These are phyloP conservation scores for Lutjanus campechanus DNA, from an alignment of 2,797 vertebrate genomes.

Conservation along the genomic window DNA sequence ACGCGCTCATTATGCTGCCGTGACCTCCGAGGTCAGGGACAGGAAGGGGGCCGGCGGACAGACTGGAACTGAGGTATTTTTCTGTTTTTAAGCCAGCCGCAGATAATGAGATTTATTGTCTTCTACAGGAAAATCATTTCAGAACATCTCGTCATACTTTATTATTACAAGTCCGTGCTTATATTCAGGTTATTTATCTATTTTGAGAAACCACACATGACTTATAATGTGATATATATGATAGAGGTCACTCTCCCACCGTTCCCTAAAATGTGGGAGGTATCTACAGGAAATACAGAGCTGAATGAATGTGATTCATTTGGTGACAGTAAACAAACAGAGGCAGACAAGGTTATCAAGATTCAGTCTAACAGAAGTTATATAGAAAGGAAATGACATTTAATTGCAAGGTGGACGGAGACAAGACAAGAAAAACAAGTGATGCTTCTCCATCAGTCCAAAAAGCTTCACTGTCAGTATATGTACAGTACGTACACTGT, in stretches of 20 bases:
- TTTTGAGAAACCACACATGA: background rate
- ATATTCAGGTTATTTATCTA: slow-evolving; percentile 6
- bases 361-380: too few relatives aligned
- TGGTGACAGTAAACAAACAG: too few relatives aligned
- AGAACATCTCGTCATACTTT: slow-evolving; percentile 15
- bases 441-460: background rate
- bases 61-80: slow-evolving; percentile 43
- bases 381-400: too few relatives aligned
- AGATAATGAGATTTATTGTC: slow-evolving; percentile 52
- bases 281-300: background rate
- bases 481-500: background rate
- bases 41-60: slow-evolving; percentile 74
- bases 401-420: too few relatives aligned
- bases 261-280: background rate
- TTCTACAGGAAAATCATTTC: slow-evolving; percentile 14
- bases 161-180: slow-evolving; percentile 14
- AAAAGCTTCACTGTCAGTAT: background rate
- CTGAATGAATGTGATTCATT: background rate
- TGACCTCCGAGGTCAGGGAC: slow-evolving; percentile 76
- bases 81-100: slow-evolving; percentile 31
- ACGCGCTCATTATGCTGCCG: slow-evolving; percentile 64
- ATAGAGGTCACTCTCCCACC: background rate
- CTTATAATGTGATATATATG: background rate
- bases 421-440: background rate
- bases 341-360: too few relatives aligned